These are phyloP conservation scores for Plebejus argus DNA, from an alignment of 2,888 invertebrate species.

Conservation along the genomic window DNA sequence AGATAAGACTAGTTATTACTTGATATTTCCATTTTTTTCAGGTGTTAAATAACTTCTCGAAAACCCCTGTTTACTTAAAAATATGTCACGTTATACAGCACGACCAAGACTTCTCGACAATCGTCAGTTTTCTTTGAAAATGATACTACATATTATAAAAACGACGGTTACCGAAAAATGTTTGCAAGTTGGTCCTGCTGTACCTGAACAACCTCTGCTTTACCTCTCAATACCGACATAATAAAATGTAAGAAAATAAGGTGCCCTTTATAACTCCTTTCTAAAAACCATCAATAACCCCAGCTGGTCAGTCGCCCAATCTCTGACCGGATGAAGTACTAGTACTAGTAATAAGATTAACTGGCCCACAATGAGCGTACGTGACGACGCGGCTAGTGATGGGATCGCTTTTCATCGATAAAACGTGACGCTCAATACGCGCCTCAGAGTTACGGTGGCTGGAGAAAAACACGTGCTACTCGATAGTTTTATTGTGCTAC, in stretches of 20 bases:
- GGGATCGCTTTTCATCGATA: slow-evolving; percentile 46
- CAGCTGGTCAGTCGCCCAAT: slow-evolving; percentile 17
- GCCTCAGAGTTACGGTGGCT: slow-evolving; percentile 13
- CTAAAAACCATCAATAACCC: not conserved
- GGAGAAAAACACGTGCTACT: slow-evolving; percentile 22
- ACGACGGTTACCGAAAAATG: too few species aligned
- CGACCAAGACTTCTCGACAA: not conserved
- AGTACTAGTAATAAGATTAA: slow-evolving; percentile 44
- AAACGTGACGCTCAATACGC: slow-evolving; percentile 34
- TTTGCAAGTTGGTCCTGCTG: too few species aligned
- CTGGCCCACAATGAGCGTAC: slow-evolving; percentile 49
- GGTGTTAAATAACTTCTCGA: not conserved
- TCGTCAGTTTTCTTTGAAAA: not conserved
- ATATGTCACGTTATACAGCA: too few species aligned
- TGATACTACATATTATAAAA: too few species aligned
- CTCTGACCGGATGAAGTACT: slow-evolving; percentile 32
- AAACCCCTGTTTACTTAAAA: not conserved
- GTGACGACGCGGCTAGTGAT: slow-evolving; percentile 48
- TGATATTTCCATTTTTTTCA: not conserved
- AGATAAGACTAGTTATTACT: slow-evolving; percentile 7
- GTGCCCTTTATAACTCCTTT: not conserved
- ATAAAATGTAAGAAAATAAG: too few species aligned
- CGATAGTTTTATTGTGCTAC: not conserved
- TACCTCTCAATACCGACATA: too few species aligned
- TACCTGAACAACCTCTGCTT: too few species aligned